These are phyloP conservation scores for Patella vulgata DNA, from an alignment of 1,140 invertebrate genomes.

Conservation along the genomic window DNA sequence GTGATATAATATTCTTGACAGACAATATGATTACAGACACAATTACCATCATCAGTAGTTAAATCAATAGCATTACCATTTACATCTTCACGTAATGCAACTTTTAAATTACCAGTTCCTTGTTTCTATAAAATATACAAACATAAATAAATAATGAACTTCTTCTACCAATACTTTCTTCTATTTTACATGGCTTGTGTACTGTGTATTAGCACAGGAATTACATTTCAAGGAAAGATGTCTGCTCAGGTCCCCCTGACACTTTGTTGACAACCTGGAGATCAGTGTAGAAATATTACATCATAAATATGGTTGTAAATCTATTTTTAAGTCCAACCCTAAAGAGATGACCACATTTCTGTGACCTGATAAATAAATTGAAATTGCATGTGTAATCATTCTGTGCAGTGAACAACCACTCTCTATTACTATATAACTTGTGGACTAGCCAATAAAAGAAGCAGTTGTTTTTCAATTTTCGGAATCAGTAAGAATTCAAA, in stretches of 20 bases:
- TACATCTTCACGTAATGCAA: constrained; percentile 70
- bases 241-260: neutral
- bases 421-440: too few species aligned
- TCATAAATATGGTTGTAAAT: neutral
- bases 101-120: constrained; percentile 67
- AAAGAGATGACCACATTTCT: too few species aligned
- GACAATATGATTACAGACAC: constrained; percentile 69
- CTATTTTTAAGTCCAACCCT: too few species aligned
- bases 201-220: neutral
- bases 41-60: constrained; percentile 61
- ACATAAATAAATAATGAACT: too few species aligned
- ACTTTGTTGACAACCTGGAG: neutral
- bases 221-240: neutral
- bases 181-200: neutral
- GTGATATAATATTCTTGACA: constrained; percentile 65
- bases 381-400: too few species aligned
- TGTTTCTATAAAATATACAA: constrained; percentile 32
- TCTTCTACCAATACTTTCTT: too few species aligned
- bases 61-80: constrained; percentile 68
- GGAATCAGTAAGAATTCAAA: too few species aligned
- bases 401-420: too few species aligned
- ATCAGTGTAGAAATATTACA: neutral
- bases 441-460: too few species aligned
- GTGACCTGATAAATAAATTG: too few species aligned
- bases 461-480: too few species aligned